Evolutionary conservation across 2,113 vertebrate species (phyloP), one percentile per base, ranked within the genome.

Genomic region (Pithys albifrons): DNA sequence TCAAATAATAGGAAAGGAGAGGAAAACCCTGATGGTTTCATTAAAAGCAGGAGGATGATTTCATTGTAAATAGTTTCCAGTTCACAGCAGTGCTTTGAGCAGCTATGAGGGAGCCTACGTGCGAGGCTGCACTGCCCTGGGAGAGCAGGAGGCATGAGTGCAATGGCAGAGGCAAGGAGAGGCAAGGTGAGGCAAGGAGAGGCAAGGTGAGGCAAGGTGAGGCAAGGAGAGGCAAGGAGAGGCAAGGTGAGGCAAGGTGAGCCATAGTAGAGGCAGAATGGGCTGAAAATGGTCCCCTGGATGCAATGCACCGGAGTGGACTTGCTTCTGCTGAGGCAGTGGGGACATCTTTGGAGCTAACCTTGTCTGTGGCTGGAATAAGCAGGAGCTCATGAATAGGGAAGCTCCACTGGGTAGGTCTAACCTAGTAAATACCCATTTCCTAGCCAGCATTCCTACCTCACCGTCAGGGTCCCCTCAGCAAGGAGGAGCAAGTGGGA

Each of bases 81-180:
- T 7, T 70, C 41, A 28, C 28, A 65, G n/a, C 24, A 37, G 10
- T 31, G 5, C 41, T 91, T 37, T 43, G 39, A 41, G 64, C 17
- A 41, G 48, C 20, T 39, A 6, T 19, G 43, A 14, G 51, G 69
- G 64, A 65, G 25, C 33, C 24, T 52, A 11, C 0, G 0, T 5
- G 8, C 23, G 0, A 0, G 45, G 48, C 28, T 64, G 31, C 24
- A 6, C 22, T 24, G 39, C 49, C 28, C 33, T 2, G 3, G 57
- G n/a, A 67, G 31, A 0, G 0, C 31, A 45, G 58, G 51, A 39
- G 39, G 5, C 41, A 7, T 1, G 2, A 16, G 10, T 17, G 27
- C 0, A 0, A 33, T 8, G 45, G 49, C n/a, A 76, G 46, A 52
- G 74, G 24, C 46, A 39, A 16, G 25, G 37, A 33, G 58, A 85